Evolutionary conservation across 2,113 vertebrate species (phyloP).

Genomic region (Origma solitaria): DNA sequence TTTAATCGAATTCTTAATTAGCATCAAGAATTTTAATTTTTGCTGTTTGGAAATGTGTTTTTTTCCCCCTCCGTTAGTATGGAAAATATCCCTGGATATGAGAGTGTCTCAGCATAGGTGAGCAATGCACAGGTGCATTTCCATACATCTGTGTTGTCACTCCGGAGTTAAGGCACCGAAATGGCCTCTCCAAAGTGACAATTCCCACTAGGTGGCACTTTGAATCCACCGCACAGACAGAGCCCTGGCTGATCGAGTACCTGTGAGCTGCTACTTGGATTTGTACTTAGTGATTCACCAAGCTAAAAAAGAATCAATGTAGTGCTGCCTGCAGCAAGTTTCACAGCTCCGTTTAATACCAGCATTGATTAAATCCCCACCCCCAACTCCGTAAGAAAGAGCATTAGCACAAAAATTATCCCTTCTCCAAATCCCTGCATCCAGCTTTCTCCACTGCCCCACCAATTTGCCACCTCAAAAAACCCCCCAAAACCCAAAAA

Average conservation of each 20-base stretch:
- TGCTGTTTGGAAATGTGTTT: background rate
- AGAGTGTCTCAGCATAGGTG: background rate
- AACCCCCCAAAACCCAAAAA: background rate
- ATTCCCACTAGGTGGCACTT: slow-evolving; percentile 65
- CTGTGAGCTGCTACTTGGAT: background rate
- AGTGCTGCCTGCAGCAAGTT: slow-evolving; percentile 17
- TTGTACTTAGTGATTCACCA: background rate
- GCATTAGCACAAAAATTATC: background rate
- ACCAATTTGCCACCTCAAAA: background rate
- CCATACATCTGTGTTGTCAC: too few species aligned
- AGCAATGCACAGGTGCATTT: background rate
- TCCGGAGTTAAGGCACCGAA: background rate
- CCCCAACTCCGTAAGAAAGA: background rate
- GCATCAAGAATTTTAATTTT: background rate
- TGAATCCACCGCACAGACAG: background rate
- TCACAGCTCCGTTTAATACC: background rate
- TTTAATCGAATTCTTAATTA: background rate
- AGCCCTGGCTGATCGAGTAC: background rate
- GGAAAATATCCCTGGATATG: background rate
- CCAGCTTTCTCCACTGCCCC: background rate
- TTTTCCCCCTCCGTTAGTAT: background rate
- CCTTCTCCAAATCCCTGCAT: background rate
- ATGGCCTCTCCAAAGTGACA: background rate
- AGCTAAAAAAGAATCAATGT: background rate
- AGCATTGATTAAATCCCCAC: slow-evolving; percentile 14